phyloP scores from a whole-genome alignment of 2,888 invertebrate species.

The Standfussiana lucernea region DNA sequence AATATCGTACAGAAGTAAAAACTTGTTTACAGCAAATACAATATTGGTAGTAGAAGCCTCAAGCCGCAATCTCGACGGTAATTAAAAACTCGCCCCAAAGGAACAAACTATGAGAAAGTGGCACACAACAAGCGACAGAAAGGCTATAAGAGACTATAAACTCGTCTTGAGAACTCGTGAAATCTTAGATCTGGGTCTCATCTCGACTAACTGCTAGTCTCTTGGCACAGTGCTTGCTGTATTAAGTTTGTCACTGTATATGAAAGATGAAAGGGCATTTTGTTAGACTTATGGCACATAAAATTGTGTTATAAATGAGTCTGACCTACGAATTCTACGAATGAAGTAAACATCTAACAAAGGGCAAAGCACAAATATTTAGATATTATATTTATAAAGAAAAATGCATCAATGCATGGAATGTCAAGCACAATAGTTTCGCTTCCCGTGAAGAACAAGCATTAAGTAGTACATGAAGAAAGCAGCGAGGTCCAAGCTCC shows the following conservation, averaged over 20 bases:
- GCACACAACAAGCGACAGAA: conserved; percentile 54
- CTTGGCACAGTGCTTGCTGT: conserved; percentile 22
- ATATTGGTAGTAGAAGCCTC: conserved; percentile 64
- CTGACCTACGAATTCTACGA: neutral
- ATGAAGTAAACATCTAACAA: neutral
- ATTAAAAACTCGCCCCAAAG: conserved; percentile 80
- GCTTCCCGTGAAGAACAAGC: conserved; percentile 20
- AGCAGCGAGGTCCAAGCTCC: conserved; percentile 28
- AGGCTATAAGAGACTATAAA: conserved; percentile 47
- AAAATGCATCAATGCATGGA: neutral
- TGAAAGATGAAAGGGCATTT: conserved; percentile 2
- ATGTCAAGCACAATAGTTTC: neutral
- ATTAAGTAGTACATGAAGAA: conserved; percentile 30
- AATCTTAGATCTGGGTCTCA: conserved; percentile 49
- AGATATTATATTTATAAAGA: neutral
- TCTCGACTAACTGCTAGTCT: conserved; percentile 32
- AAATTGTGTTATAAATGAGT: conserved; percentile 9
- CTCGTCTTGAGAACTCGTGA: conserved; percentile 38
- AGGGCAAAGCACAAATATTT: neutral
- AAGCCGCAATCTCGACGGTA: conserved; percentile 77
- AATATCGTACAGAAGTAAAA: conserved; percentile 67
- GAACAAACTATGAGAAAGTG: conserved; percentile 62
- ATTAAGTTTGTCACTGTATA: neutral
- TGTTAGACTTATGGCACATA: conserved; percentile 1
- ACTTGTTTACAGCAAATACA: conserved; percentile 73